Conservation (phyloP, 2,113 vertebrate genomes). For the Hydropotes inermis region DNA sequence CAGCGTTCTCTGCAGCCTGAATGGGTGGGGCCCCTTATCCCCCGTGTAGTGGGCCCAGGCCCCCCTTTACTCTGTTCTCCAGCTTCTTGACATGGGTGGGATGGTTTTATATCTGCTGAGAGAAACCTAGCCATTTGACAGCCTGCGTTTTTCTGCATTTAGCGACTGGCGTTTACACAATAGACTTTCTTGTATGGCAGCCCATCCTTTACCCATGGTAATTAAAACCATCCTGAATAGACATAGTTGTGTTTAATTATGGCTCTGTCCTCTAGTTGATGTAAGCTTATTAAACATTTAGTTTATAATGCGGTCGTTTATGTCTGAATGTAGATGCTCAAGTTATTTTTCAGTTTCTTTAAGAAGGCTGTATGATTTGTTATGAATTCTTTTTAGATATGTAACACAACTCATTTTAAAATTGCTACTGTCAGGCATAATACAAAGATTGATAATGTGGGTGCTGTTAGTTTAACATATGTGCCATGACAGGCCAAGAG, state of each 20-base stretch:
- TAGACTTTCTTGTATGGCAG: constrained; percentile 3
- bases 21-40: not conserved
- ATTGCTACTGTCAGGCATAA: not conserved
- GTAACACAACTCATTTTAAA: constrained; percentile 24
- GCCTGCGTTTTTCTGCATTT: constrained; percentile 57
- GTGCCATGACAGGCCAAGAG: not conserved
- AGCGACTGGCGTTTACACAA: constrained; percentile 1
- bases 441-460: not conserved
- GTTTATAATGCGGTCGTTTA: constrained; percentile 19
- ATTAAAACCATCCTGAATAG: constrained; percentile 55
- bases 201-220: constrained; percentile 30
- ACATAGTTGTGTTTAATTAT: constrained; percentile 31
- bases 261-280: not conserved
- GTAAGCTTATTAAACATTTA: constrained; percentile 19
- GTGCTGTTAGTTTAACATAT: not conserved
- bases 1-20: not conserved
- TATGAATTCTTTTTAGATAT: not conserved
- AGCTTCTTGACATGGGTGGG: not conserved
- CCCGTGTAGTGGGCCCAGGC: not conserved
- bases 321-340: not conserved
- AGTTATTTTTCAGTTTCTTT: constrained; percentile 35
- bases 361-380: not conserved
- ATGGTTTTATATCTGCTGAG: not conserved
- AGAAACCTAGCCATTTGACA: constrained; percentile 1
- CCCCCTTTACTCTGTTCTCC: not conserved